Base-by-base conservation (phyloP, 2,888 invertebrate genomes). In the Agrotis segetum region DNA sequence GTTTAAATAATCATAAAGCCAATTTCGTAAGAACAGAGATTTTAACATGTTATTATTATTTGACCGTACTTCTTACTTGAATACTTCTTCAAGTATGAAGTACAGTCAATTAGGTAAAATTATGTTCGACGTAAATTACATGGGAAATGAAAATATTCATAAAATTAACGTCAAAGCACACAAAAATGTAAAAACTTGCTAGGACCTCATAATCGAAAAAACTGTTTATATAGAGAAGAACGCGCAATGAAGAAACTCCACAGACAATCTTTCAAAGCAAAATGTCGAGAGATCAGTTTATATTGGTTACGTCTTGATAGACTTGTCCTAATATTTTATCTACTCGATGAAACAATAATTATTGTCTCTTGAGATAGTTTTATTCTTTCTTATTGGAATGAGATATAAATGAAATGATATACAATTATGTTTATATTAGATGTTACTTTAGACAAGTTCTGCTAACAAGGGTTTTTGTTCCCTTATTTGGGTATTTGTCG, bases 301-400 rank as follows among this genome's bases (percentile, higher is more conserved):
- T 17, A 2, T 16, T 29, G 55, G 29, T 29, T 2, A 29, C 0
- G 2, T n/a, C 11, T n/a, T 66, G 0, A 5, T 53, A 16, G 14
- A 53, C 29, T 1, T 68, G 0, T 34, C 29, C 6, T 53, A 11
- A 56, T 5, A 2, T 9, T 2, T 24, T 34, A 21, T 2, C 6
- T 21, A 16, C 11, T 67, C 11, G 0, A 4, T 19, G 46, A 50
- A 58, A 74, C n/a, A 56, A 24, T 58, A 50, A 58, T 50, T 21
- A 50, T 29, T 50, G 21, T 66, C 34, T 46, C n/a, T 11, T 60
- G 16, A 47, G 16, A 53, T 40, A 71, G 40, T 83, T 74, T 67
- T 55, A 21, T 74, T 56, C 24, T 46, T 50, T 4, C 16, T 19
- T 62, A 62, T 52, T 62, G 61, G 56, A 68, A 61, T 19, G 3